A percentile compares a stretch with the other conserved stretches of the same genome.
Conservation (phyloP, 2,888 invertebrate genomes). For the Clivina fossor region DNA sequence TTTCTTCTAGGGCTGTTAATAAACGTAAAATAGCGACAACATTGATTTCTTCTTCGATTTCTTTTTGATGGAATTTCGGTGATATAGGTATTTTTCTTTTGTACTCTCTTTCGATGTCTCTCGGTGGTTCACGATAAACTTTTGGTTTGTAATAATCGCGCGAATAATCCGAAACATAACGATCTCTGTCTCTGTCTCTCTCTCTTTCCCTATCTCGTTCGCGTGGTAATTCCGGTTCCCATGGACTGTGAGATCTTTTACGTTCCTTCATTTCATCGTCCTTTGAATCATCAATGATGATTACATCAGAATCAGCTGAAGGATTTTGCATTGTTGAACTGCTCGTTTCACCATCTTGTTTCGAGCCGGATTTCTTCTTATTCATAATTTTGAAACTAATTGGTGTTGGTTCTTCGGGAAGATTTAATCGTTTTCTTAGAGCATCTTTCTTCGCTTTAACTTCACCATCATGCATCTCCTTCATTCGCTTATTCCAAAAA, state of each 20-base stretch:
- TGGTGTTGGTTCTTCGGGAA: constrained; percentile 49
- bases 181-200: constrained; percentile 21
- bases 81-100: constrained; percentile 12
- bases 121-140: constrained; percentile 45
- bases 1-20: constrained; percentile 79
- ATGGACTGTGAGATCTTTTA: constrained; percentile 50
- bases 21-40: constrained; percentile 71
- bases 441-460: constrained; percentile 67
- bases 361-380: constrained; percentile 36
- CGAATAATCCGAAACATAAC: constrained; percentile 31
- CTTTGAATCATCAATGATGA: constrained; percentile 49
- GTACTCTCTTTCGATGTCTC: constrained; percentile 26
- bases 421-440: constrained; percentile 60
- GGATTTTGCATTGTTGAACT: neutral
- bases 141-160: constrained; percentile 47
- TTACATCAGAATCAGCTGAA: constrained; percentile 47
- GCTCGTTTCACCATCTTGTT: neutral
- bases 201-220: constrained; percentile 44
- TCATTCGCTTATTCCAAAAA: constrained; percentile 82
- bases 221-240: constrained; percentile 45
- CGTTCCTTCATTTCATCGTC: constrained; percentile 40
- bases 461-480: constrained; percentile 73
- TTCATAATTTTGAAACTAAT: constrained; percentile 50
- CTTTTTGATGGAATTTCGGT: constrained; percentile 48
- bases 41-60: constrained; percentile 58